Evolutionary conservation across 2,113 vertebrate species (phyloP), one percentile per base, ranked within the genome.

Genomic region (Holacanthus passer): DNA sequence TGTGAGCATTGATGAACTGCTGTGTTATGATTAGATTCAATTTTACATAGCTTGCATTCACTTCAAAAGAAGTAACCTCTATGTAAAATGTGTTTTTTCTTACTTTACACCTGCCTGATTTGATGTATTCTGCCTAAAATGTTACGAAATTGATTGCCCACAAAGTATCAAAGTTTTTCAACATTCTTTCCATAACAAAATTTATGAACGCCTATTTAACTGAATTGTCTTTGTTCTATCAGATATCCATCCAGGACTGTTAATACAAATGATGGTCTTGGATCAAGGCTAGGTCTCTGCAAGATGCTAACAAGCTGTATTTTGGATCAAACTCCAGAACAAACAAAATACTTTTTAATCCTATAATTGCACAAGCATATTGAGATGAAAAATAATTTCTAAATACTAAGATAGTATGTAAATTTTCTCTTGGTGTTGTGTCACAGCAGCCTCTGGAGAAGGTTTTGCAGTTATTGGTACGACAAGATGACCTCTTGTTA

Each of bases 381-480:
- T 64, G 20, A 20, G 37, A 78, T 32, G 17, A 48, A 47, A 47
- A 14, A 20, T 8, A 3, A 27, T 64, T 22, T n/a, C 7, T 29
- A 67, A 62, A 35, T 67, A 52, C 63, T 52, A 1, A 24, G 17
- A 63, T 8, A 8, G 20, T 35, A 0, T 24, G 45, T 32, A 20
- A 24, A 27, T 7, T 43, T 17, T 5, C 14, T 77, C 7, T 41
- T 50, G 2, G 32, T 27, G 10, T 59, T n/a, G 24, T n/a, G 32
- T 43, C 53, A 39, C 6, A 52, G 52, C 53, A 59, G 53, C 43
- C 31, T 78, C 29, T 47, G 35, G n/a, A 39, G 22, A 29, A 31
- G 55, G 55, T 77, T 77, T 69, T 58, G 84, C 56, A 63, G 39
- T 73, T 48, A 52, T 48, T 53, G 22, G 12, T 73, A 52, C 1